Evolutionary conservation across 2,888 invertebrate genomes (phyloP), one percentile per base, ranked within the genome.

Genomic region (Polyploca ridens): DNA sequence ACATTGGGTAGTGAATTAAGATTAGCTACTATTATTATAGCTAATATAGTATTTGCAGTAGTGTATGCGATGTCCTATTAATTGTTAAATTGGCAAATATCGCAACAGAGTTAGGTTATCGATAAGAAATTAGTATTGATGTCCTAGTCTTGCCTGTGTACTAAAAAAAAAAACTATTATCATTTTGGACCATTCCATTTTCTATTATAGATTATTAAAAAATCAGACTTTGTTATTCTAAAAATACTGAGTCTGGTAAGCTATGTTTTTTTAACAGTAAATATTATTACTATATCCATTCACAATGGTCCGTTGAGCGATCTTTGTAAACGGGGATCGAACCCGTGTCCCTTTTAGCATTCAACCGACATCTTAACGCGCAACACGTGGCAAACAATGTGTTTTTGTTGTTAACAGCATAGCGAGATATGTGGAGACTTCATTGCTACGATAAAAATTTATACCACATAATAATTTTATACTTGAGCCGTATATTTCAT

Each of bases 301-400:
- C 2, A 70, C 66, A 71, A 65, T 64, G 64, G 64, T 67, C 66
- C 69, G 64, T 69, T 64, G 73, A 67, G 70, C 65, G 70, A 60
- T 76, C 79, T 71, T 69, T 79, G 75, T 67, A 66, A 64, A 69
- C 77, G 72, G 79, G 90, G 80, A 66, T 82, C 85, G 83, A 89
- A 89, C 86, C 84, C 75, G 74, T 73, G 82, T 81, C 84, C 87
- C 86, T 87, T 83, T 88, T 87, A 85, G 86, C 86, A 91, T 91
- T 88, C 92, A 87, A 71, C 77, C 76, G 76, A 82, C 89, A 86
- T 87, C 77, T 76, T 89, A 90, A 88, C 85, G 84, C 85, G 76
- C 81, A 89, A 92, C 93, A 93, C 93, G 93, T 94, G 93, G 87
- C 90, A 84, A 89, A 93, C 92, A 93, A 90, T 93, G 83, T 88